Conservation (phyloP, 2,888 invertebrate genomes). For the Caenorhabditis japonica region DNA sequence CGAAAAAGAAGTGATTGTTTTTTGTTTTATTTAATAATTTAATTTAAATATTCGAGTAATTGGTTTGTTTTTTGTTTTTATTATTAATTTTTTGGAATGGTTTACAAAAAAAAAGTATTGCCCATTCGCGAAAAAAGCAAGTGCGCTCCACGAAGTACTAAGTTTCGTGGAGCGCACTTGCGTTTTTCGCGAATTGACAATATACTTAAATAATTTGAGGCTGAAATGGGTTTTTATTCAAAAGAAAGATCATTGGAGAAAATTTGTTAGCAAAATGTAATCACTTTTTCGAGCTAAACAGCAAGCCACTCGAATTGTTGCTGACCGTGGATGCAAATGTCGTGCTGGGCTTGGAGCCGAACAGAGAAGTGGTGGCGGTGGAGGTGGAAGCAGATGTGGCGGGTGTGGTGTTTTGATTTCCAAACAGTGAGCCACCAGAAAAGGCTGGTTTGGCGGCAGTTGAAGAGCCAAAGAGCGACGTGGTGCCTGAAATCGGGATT, state of each 20-base stretch:
- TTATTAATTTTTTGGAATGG: neutral
- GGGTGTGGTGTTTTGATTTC: conserved; percentile 14
- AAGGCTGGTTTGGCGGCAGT: conserved; percentile 39
- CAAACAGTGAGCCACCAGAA: conserved; percentile 56
- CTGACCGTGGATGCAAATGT: conserved; percentile 55
- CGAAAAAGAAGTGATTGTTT: conserved; percentile 49
- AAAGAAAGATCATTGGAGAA: too few relatives aligned
- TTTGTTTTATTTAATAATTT: neutral
- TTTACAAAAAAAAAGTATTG: too few relatives aligned
- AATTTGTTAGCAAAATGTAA: too few relatives aligned
- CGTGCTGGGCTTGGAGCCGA: conserved; percentile 35
- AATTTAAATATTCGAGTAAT: too few relatives aligned
- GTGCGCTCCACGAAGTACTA: too few relatives aligned
- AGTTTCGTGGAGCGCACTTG: too few relatives aligned
- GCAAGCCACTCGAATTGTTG: conserved; percentile 58
- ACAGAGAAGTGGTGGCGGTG: conserved; percentile 40
- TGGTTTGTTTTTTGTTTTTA: conserved; percentile 1
- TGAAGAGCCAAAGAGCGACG: conserved; percentile 45
- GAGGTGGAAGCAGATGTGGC: conserved; percentile 19
- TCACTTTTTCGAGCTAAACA: conserved; percentile 59
- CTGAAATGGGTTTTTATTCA: neutral
- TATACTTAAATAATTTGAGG: too few relatives aligned
- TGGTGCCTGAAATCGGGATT: conserved; percentile 9
- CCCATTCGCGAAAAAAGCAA: too few relatives aligned
- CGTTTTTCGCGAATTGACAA: too few relatives aligned